These are phyloP conservation scores for Armadillidium nasatum DNA, from an alignment of 1,140 invertebrate species.

Conservation along the genomic window DNA sequence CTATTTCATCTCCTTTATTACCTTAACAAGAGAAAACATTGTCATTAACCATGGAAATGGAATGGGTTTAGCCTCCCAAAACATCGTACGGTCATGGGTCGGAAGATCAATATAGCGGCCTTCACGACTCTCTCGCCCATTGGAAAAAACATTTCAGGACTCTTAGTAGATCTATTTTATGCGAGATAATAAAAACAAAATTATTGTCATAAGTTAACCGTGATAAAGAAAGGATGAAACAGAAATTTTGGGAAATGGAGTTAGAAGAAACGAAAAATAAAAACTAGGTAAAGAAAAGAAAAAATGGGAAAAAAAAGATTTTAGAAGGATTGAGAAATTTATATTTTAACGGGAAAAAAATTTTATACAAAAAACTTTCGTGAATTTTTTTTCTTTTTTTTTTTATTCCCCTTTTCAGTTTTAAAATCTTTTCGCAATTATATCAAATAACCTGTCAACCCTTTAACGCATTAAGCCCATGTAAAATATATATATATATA, in stretches of 20 bases:
- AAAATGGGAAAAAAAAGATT: background rate
- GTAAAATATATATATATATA: too few relatives aligned
- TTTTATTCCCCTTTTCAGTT: too few relatives aligned
- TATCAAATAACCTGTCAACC: too few relatives aligned
- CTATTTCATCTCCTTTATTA: background rate
- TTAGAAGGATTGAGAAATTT: background rate
- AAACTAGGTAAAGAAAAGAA: background rate
- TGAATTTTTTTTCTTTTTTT: too few relatives aligned
- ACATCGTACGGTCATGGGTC: background rate
- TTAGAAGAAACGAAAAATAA: background rate
- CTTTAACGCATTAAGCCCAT: too few relatives aligned
- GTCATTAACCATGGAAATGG: background rate
- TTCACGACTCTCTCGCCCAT: background rate
- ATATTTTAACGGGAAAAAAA: background rate
- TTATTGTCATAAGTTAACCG: background rate
- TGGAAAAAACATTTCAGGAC: background rate
- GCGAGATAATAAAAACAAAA: background rate
- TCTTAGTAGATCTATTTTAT: conserved; percentile 2
- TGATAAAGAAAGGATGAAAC: background rate
- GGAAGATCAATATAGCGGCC: background rate
- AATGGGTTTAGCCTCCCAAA: background rate
- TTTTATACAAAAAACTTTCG: too few relatives aligned
- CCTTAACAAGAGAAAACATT: background rate
- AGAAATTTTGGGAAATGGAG: background rate
- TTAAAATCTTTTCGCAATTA: too few relatives aligned